Evolutionary conservation across 2,888 invertebrate species (phyloP), one percentile per base, ranked within the genome.

Genomic region (Cabera pusaria): DNA sequence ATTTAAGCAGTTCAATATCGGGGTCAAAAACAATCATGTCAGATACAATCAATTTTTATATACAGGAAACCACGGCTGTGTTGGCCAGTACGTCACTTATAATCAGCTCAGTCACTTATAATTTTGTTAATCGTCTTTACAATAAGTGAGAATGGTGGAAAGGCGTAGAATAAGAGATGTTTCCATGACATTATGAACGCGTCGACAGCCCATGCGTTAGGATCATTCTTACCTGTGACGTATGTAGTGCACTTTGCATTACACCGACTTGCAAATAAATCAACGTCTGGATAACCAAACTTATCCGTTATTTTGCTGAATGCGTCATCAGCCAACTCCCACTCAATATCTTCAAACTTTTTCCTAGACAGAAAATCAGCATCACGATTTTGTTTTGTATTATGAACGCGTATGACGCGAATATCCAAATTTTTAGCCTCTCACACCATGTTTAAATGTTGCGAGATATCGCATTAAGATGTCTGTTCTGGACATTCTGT

Each of bases 51-150:
- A 36, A 18, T 0, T n/a, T 11, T 7, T 17, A 6, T n/a, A 29
- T 5, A 37, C n/a, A 3, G 37, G 34, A 6, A 8, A 34, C 34
- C 34, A 34, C 3, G 25, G 8, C 17, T 36, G 36, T 2, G 36
- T 22, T 2, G 24, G 18, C 33, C 33, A 37, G 16, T 12, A 1
- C n/a, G 29, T 24, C n/a, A 37, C 20, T n/a, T 27, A 1, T 27
- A 23, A 2, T 11, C 12, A 10, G 27, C 39, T 5, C 12, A 4
- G 7, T 17, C 23, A 1, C 2, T n/a, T 1, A 27, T 27, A 16
- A 24, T 10, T 9, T 32, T 32, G 1, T 10, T 4, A 5, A 23
- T 10, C 2, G 10, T 22, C 18, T 23, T 23, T 1, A 32, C 6
- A 3, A 23, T 18, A 1, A 23, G 16, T 1, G 32, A 32, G 7